These are phyloP conservation scores for Rhagophthalmus giganteus DNA, from an alignment of 2,888 invertebrate species.

Conservation along the genomic window DNA sequence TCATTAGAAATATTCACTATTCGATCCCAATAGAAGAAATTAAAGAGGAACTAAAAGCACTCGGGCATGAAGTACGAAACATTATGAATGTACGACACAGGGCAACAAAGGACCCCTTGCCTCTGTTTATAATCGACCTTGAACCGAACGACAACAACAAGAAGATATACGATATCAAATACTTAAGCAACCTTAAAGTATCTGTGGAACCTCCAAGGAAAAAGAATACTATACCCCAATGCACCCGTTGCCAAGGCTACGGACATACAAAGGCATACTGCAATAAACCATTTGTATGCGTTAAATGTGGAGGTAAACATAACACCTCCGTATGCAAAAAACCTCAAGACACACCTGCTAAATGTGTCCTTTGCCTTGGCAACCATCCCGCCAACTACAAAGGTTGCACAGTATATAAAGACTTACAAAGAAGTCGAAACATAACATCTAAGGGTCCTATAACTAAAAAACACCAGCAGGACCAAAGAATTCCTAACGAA, in stretches of 20 bases:
- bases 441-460: too few species aligned
- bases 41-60: background rate
- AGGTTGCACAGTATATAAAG: too few species aligned
- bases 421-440: too few species aligned
- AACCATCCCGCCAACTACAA: too few species aligned
- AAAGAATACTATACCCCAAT: slow-evolving; percentile 5
- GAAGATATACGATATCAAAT: slow-evolving; percentile 6
- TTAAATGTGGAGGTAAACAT: slow-evolving; percentile 22
- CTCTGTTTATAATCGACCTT: slow-evolving; percentile 2
- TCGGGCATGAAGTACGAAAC: slow-evolving; percentile 1
- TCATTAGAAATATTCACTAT: slow-evolving; percentile 6
- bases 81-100: slow-evolving; percentile 1
- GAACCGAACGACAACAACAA: slow-evolving; percentile 8
- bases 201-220: slow-evolving; percentile 7
- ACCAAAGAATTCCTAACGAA: too few species aligned
- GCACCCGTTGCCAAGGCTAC: slow-evolving; percentile 17
- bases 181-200: slow-evolving; percentile 5
- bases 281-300: slow-evolving; percentile 7
- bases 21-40: slow-evolving; percentile 8
- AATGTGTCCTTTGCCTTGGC: slow-evolving; percentile 20
- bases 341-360: slow-evolving; percentile 16
- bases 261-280: slow-evolving; percentile 11
- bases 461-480: too few species aligned
- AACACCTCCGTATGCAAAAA: slow-evolving; percentile 11
- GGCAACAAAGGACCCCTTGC: background rate